Conservation (phyloP, 2,113 vertebrate genomes). For the Myanophis thanlyinensis region DNA sequence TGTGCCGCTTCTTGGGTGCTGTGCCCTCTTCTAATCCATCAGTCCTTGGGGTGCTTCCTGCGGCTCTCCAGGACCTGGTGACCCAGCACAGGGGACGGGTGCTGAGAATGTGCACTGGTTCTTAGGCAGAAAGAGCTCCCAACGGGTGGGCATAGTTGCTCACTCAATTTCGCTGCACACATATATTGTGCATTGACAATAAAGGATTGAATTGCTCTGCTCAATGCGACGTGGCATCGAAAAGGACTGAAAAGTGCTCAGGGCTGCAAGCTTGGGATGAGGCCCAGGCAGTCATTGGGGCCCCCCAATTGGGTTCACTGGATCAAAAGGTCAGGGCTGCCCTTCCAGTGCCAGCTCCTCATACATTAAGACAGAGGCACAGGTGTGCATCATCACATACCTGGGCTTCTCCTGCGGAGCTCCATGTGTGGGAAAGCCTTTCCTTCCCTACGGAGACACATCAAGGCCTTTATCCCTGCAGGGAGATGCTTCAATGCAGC, state of each 20-base stretch:
- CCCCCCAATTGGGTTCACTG: not conserved
- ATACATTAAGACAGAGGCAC: not conserved
- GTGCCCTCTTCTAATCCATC: not conserved
- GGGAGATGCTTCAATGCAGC: not conserved
- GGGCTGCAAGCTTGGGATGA: not conserved
- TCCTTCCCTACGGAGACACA: accelerated
- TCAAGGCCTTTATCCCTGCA: not conserved
- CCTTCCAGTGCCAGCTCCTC: not conserved
- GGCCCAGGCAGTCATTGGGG: too few species aligned
- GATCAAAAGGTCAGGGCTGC: not conserved
- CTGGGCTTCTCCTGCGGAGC: not conserved
- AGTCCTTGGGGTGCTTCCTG: not conserved
- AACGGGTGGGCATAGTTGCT: too few species aligned
- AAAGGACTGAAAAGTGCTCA: too few species aligned
- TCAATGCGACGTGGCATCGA: not conserved
- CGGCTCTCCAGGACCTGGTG: not conserved
- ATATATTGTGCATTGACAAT: too few species aligned
- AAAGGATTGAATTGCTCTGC: too few species aligned
- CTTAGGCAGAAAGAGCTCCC: not conserved
- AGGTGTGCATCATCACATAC: not conserved
- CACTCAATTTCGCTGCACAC: too few species aligned
- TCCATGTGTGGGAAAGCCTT: not conserved
- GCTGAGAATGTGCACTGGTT: not conserved
- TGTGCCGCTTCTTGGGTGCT: not conserved
- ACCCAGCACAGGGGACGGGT: not conserved